A percentile compares a stretch with the other conserved stretches of the same genome.
Conservation (phyloP, 1,140 invertebrate genomes). For the Hyphantria cunea region DNA sequence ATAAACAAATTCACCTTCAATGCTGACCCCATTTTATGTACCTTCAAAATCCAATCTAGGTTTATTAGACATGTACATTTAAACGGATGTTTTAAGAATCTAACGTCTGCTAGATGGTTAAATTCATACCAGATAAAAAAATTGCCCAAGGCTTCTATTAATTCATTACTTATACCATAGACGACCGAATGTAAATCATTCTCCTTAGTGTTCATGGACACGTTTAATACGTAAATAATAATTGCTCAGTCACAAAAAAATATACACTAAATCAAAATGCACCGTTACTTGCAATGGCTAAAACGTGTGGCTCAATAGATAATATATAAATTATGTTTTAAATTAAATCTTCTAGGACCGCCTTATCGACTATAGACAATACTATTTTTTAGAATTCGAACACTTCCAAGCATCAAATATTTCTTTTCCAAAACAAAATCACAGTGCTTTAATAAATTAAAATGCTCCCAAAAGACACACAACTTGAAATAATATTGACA, state of each 20-base stretch:
- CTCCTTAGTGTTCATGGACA: conserved; percentile 18
- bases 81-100: no score
- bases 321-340: conserved; percentile 21
- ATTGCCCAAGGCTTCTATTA: conserved; percentile 9
- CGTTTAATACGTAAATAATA: conserved; percentile 32
- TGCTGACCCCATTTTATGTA: no score
- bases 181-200: conserved; percentile 21
- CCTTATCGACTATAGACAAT: conserved; percentile 16
- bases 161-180: conserved; percentile 15
- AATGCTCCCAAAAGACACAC: conserved; percentile 22
- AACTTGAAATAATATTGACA: conserved; percentile 17
- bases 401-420: not conserved
- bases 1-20: no score
- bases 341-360: conserved; percentile 14
- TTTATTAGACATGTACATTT: no score
- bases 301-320: conserved; percentile 23
- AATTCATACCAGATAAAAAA: conserved; percentile 21
- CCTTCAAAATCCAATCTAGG: no score
- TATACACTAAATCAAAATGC: conserved; percentile 60
- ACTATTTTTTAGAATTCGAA: conserved; percentile 19
- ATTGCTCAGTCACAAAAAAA: conserved; percentile 42
- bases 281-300: conserved; percentile 68
- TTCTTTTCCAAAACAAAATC: conserved; percentile 4
- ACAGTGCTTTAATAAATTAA: conserved; percentile 26
- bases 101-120: no score